These are phyloP conservation scores for Drepanosiphum platanoidis DNA, from an alignment of 2,888 invertebrate species.

Conservation along the genomic window DNA sequence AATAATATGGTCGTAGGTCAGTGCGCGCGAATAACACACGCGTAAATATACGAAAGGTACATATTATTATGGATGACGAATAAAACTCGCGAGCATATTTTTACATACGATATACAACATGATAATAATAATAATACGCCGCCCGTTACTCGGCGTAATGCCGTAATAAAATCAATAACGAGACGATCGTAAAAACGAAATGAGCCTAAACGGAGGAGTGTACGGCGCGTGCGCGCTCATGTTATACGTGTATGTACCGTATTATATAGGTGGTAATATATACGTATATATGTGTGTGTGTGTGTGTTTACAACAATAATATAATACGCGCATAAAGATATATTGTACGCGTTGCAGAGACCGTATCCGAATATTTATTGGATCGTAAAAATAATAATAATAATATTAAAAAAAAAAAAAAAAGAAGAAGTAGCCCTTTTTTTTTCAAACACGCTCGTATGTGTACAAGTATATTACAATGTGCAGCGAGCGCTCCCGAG, in stretches of 20 bases:
- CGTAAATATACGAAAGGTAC: background rate
- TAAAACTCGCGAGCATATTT: background rate
- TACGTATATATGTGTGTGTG: too few relatives aligned
- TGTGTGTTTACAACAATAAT: too few relatives aligned
- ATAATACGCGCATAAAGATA: background rate
- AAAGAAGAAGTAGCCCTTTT: slow-evolving; percentile 55
- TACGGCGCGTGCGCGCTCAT: background rate
- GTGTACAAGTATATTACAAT: background rate
- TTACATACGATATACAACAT: too few relatives aligned
- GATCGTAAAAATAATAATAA: slow-evolving; percentile 56
- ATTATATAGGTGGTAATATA: background rate
- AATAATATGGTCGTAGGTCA: slow-evolving; percentile 19
- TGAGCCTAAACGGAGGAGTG: background rate
- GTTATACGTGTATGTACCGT: background rate
- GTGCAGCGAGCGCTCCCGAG: too few relatives aligned
- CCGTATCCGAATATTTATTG: slow-evolving; percentile 48
- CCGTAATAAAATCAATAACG: slow-evolving; percentile 26
- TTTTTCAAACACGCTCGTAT: background rate
- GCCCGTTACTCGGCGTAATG: too few relatives aligned
- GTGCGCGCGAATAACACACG: background rate
- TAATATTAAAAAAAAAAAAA: slow-evolving; percentile 32
- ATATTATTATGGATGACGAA: background rate
- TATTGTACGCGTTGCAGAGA: slow-evolving; percentile 8
- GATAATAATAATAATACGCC: background rate
- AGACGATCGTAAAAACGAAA: slow-evolving; percentile 45